Conservation (phyloP, 2,113 vertebrate genomes). For the Potamarius usumacintae region DNA sequence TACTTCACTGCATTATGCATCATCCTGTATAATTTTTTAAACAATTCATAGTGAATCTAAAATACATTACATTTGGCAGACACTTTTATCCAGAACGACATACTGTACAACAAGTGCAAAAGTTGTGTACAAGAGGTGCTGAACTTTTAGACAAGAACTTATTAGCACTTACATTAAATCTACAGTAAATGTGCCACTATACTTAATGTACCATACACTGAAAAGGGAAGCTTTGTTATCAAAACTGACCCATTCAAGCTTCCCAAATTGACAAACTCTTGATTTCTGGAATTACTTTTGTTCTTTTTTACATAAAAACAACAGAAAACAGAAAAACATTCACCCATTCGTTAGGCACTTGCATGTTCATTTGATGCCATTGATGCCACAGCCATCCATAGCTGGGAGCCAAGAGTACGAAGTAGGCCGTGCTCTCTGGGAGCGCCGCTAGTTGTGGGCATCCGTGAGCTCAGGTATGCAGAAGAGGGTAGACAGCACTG, state of each 20-base stretch:
- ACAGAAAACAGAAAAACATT: background rate
- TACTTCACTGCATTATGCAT: too few species aligned
- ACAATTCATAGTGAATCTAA: too few species aligned
- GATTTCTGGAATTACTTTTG: background rate
- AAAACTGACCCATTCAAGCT: background rate
- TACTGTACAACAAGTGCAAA: too few species aligned
- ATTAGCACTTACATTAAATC: too few species aligned
- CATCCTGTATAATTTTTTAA: too few species aligned
- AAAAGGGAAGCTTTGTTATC: background rate
- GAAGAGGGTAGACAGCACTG: background rate
- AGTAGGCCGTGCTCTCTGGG: background rate
- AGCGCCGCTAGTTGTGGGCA: background rate
- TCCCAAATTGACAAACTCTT: background rate
- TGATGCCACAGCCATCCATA: too few species aligned
- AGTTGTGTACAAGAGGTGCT: too few species aligned
- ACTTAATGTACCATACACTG: background rate
- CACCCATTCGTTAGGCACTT: background rate
- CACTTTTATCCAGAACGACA: too few species aligned
- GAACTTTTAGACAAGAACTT: too few species aligned
- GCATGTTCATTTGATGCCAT: too few species aligned
- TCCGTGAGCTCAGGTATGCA: background rate
- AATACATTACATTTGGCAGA: too few species aligned
- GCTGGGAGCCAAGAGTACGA: background rate
- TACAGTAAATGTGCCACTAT: too few species aligned
- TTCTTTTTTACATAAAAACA: background rate